phyloP scores from a whole-genome alignment of 2,113 vertebrate species.

The Onychostoma macrolepis region DNA sequence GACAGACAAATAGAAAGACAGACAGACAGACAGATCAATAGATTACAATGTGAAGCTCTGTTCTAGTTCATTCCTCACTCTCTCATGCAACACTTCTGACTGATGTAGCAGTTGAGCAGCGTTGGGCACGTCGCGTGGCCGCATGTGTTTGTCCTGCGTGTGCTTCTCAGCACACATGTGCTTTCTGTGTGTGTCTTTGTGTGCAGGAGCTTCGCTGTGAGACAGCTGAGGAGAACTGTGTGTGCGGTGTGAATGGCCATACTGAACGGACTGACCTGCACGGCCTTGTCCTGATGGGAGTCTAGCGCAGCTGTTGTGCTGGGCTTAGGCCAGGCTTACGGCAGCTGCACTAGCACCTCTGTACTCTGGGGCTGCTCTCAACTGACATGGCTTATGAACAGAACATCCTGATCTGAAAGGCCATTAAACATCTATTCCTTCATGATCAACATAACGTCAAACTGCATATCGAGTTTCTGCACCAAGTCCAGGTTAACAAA shows the following conservation, averaged over 20 bases:
- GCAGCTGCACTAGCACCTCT: slow-evolving; percentile 55
- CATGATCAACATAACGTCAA: neutral
- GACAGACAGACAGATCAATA: neutral
- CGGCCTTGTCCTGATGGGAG: slow-evolving; percentile 31
- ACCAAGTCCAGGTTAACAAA: neutral
- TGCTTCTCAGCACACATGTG: slow-evolving; percentile 14
- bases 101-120: slow-evolving; percentile 66
- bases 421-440: neutral
- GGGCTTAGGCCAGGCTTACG: neutral
- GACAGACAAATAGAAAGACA: neutral
- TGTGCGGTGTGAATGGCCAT: slow-evolving; percentile 44
- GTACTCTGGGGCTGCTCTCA: slow-evolving; percentile 18
- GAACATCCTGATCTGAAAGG: neutral
- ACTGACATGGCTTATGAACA: neutral
- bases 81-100: slow-evolving; percentile 45
- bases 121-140: slow-evolving; percentile 63
- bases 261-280: slow-evolving; percentile 37
- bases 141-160: slow-evolving; percentile 23
- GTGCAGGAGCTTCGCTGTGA: neutral
- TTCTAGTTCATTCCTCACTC: neutral
- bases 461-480: neutral
- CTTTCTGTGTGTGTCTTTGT: slow-evolving; percentile 34
- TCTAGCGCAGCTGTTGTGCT: slow-evolving; percentile 45
- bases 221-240: slow-evolving; percentile 48
- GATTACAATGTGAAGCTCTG: neutral